Evolutionary conservation across 1,140 invertebrate species (phyloP), one percentile per base, ranked within the genome.

Genomic region (Drosophila teissieri): DNA sequence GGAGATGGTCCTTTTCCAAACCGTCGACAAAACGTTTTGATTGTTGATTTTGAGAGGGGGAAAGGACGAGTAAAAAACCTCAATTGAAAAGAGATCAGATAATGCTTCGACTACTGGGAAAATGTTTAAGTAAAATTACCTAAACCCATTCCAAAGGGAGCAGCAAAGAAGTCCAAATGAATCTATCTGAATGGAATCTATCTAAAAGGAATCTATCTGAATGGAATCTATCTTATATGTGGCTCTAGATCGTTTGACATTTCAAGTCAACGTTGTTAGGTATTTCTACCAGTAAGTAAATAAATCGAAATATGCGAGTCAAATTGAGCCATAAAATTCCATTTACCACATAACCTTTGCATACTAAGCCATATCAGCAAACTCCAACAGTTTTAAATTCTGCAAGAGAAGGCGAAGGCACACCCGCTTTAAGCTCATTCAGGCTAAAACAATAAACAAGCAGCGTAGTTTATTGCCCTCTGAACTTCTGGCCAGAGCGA

Each of bases 401-500:
- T 1, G 27, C 7, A 10, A 8, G 31, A 0, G 31, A 31, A 31
- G 31, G 31, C 0, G 31, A 31, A 31, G 31, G 31, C 31, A 31
- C 31, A 8, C 7, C 31, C 2, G 8, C 31, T 40, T 69, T 15
- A 40, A 70, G 40, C 63, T 40, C 17, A 34, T 37, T 36, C 15
- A 48, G 44, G 42, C 51, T 40, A 10, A 36, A 68, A 69, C 62
- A 68, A 48, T 57, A 70, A 70, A 70, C 64, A 48, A 70, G 19
- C 40, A 10, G 5, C 11, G 34, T 65, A 70, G 84, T 89, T 88
- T 84, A 69, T 88, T 88, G 84, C 84, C 73, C 84, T 88, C 73
- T 88, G 84, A 88, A 88, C 84, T 89, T 68, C 62, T 62, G 42
- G 54, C 12, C 51, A 48, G n/a, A 37, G 56, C 46, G 37, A 61